These are phyloP conservation scores for Ceyx margarethae DNA, from an alignment of 2,113 vertebrate species.

Conservation along the genomic window DNA sequence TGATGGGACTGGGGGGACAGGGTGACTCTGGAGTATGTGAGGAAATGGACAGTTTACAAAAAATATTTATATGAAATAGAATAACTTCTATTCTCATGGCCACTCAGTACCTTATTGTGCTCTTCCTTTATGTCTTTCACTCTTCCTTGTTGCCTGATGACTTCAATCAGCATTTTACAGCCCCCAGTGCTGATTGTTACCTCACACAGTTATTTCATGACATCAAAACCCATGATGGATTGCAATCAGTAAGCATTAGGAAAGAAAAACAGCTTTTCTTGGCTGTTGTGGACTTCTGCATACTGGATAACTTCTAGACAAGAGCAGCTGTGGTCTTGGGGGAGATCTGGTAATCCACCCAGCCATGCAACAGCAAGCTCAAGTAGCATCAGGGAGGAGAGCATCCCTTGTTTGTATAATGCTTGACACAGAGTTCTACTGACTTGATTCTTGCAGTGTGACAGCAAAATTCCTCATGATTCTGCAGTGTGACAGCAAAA, in stretches of 20 bases:
- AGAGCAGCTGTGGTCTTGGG: neutral
- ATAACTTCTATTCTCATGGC: neutral
- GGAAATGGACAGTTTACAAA: neutral
- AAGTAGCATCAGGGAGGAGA: neutral
- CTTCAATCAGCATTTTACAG: neutral
- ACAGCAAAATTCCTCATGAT: neutral
- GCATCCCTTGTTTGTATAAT: neutral
- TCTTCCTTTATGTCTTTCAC: neutral
- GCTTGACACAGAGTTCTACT: neutral
- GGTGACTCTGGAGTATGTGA: neutral
- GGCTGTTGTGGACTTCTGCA: neutral
- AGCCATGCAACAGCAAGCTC: neutral
- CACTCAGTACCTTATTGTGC: neutral
- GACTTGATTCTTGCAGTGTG: neutral
- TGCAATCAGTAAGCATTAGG: neutral
- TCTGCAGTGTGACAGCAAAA: neutral
- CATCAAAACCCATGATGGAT: neutral
- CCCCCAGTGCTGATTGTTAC: neutral
- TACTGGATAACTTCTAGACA: neutral
- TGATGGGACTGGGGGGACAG: neutral
- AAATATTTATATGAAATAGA: neutral
- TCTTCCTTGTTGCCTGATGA: neutral
- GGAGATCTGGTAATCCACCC: neutral
- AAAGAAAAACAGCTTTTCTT: neutral
- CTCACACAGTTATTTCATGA: neutral